A percentile compares a stretch with the other conserved stretches of the same genome.
These are phyloP conservation scores for Chiroxiphia lanceolata DNA, from an alignment of 2,797 vertebrate genomes.

Conservation along the genomic window DNA sequence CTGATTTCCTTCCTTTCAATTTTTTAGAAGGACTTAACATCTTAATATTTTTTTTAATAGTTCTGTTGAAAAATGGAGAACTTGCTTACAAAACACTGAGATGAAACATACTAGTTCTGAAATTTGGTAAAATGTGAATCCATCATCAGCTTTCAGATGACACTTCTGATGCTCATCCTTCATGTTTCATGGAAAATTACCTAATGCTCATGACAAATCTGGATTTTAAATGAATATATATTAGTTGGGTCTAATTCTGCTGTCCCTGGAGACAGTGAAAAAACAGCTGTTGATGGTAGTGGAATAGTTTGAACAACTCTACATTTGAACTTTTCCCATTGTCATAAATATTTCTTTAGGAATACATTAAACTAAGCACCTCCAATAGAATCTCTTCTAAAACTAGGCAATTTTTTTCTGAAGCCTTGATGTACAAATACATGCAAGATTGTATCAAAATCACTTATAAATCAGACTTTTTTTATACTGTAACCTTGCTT, in stretches of 20 bases:
- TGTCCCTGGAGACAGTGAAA: not conserved
- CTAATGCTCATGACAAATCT: not conserved
- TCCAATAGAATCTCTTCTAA: not conserved
- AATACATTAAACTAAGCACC: not conserved
- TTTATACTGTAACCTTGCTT: not conserved
- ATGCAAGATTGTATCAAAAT: not conserved
- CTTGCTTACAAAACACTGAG: not conserved
- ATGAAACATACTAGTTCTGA: not conserved
- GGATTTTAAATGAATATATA: not conserved
- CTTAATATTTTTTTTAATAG: not conserved
- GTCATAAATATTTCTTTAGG: not conserved
- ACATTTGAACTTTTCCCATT: not conserved
- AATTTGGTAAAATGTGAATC: not conserved
- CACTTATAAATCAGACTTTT: not conserved
- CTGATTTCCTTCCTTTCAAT: not conserved
- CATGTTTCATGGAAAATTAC: not conserved
- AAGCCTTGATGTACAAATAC: not conserved
- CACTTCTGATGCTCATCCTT: not conserved
- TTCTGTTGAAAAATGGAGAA: not conserved
- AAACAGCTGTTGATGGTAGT: accelerated
- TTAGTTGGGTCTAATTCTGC: not conserved
- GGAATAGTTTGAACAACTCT: not conserved
- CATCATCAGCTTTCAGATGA: not conserved
- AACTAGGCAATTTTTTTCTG: not conserved
- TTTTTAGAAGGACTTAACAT: not conserved